phyloP scores from a whole-genome alignment of 64 coral and sea anemone species.

The Orbicella faveolata region DNA sequence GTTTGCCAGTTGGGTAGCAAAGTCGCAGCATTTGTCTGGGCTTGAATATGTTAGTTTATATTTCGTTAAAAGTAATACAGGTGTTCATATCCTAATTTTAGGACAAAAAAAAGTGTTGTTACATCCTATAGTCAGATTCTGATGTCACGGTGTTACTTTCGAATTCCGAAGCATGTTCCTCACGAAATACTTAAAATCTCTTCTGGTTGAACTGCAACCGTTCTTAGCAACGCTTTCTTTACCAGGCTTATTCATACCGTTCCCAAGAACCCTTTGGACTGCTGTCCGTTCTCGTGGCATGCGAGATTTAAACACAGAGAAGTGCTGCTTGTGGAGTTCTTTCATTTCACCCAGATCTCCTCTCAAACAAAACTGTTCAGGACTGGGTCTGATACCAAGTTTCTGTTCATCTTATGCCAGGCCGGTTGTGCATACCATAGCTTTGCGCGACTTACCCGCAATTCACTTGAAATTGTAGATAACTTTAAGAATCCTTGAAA shows the following conservation, averaged over 20 bases:
- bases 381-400: too few species aligned
- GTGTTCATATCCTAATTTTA: constrained; percentile 3
- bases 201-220: background rate
- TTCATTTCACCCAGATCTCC: too few species aligned
- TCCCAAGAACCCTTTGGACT: background rate
- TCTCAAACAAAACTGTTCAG: too few species aligned
- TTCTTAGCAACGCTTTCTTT: background rate
- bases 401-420: too few species aligned
- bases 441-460: too few species aligned
- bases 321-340: too few species aligned
- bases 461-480: too few species aligned
- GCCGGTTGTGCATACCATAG: too few species aligned
- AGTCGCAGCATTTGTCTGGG: constrained; percentile 13
- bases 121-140: background rate
- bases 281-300: background rate
- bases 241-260: background rate
- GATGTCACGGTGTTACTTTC: constrained; percentile 12
- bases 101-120: background rate
- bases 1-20: constrained; percentile 11
- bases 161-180: background rate
- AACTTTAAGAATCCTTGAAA: too few species aligned
- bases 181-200: too few species aligned
- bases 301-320: background rate
- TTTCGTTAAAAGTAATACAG: constrained; percentile 16
- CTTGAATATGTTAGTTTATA: background rate